A percentile compares a stretch with the other conserved stretches of the same genome.
Conservation (phyloP, 2,888 invertebrate species). For the Brenthis hecate region DNA sequence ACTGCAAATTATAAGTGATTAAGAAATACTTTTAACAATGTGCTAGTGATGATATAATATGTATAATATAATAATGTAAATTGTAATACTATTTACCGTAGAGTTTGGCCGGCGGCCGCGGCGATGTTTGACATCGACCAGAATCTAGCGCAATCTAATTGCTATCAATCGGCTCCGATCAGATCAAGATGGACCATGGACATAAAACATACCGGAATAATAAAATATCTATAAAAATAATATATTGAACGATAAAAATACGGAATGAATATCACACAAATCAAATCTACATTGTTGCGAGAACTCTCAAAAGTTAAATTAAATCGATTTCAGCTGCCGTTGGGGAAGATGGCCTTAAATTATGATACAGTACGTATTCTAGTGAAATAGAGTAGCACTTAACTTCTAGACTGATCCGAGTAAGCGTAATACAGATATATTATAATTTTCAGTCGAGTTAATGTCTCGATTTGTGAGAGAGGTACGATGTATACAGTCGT, state of each 20-base stretch:
- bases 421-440: conserved; percentile 81
- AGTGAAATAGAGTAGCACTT: conserved; percentile 81
- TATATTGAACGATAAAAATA: conserved; percentile 60
- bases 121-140: conserved; percentile 74
- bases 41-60: conserved; percentile 57
- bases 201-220: conserved; percentile 58
- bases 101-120: conserved; percentile 46
- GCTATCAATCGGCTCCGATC: conserved; percentile 54
- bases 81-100: conserved; percentile 40
- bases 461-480: conserved; percentile 75
- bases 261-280: conserved; percentile 81
- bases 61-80: conserved; percentile 31
- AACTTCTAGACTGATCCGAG: conserved; percentile 79
- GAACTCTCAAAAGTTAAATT: conserved; percentile 26
- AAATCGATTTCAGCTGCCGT: conserved; percentile 36
- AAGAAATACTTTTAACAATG: conserved; percentile 64
- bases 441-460: conserved; percentile 75
- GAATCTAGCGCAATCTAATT: conserved; percentile 79
- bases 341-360: conserved; percentile 40
- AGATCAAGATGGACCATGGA: conserved; percentile 13
- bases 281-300: conserved; percentile 34
- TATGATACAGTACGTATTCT: conserved; percentile 68
- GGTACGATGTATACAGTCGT: conserved; percentile 51
- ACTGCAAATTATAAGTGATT: conserved; percentile 74
- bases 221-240: conserved; percentile 62